Percentiles rank a stretch among this genome's conserved stretches.
Evolutionary conservation across 2,888 invertebrate species (phyloP).

Genomic region (Diaprepes abbreviatus): DNA sequence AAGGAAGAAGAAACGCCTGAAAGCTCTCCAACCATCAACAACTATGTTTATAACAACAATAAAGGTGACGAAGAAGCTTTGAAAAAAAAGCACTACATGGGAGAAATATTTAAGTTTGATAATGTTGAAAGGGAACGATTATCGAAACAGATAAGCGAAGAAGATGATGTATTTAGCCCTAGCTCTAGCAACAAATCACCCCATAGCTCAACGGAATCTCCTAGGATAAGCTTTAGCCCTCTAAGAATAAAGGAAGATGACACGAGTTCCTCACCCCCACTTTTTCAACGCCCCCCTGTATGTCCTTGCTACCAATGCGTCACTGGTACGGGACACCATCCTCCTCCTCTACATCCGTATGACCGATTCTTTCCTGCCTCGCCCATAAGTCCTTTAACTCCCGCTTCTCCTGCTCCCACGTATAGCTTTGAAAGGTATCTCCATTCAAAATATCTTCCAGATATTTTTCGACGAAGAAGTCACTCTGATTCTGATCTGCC

Average conservation of each 20-base stretch:
- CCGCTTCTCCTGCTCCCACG: slow-evolving; percentile 71
- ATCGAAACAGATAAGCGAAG: slow-evolving; percentile 67
- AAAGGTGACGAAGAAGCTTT: slow-evolving; percentile 58
- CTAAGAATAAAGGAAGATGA: slow-evolving; percentile 71
- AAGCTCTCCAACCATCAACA: slow-evolving; percentile 59
- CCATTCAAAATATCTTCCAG: slow-evolving; percentile 76
- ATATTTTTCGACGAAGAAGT: slow-evolving; percentile 73
- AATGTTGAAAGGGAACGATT: slow-evolving; percentile 59
- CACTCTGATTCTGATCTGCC: slow-evolving; percentile 78
- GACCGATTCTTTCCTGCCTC: slow-evolving; percentile 71
- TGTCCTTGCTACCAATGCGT: slow-evolving; percentile 67
- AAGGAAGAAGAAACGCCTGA: slow-evolving; percentile 53
- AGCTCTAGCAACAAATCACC: slow-evolving; percentile 72
- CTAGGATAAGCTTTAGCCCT: slow-evolving; percentile 72
- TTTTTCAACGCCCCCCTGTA: slow-evolving; percentile 58
- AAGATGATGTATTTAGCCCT: slow-evolving; percentile 74
- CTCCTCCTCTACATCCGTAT: slow-evolving; percentile 65
- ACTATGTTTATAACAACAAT: slow-evolving; percentile 68
- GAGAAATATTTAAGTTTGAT: slow-evolving; percentile 71
- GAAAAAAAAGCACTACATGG: slow-evolving; percentile 62
- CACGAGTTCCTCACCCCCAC: slow-evolving; percentile 65
- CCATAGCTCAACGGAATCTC: slow-evolving; percentile 71
- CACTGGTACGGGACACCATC: slow-evolving; percentile 64
- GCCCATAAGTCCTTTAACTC: slow-evolving; percentile 72
- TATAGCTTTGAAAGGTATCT: slow-evolving; percentile 76